Evolutionary conservation across 2,113 vertebrate species (phyloP), one percentile per base, ranked within the genome.

Genomic region (Heliornis fulica): DNA sequence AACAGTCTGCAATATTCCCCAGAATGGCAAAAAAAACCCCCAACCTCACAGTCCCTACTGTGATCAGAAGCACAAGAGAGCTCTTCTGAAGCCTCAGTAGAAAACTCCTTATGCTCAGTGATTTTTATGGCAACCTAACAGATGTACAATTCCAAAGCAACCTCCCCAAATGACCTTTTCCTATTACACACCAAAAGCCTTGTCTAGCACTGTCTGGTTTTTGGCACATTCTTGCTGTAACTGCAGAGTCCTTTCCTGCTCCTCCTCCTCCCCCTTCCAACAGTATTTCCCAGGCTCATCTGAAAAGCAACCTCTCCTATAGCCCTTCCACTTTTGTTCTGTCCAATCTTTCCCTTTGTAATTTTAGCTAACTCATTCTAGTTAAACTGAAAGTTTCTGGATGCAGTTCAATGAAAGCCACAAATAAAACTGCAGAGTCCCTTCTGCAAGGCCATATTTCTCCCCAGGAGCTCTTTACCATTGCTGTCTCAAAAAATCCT

Each of bases 81-180:
- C 65, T 94, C 43, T 63, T 66, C 87, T 72, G 89, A 87, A 84
- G 45, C 65, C 87, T 94, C 87, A 57, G 40, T 2, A 96, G 89
- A 93, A 84, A 96, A 45, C 93, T 96, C 72, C 91, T 81, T 79
- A 54, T 0, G 20, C 60, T 92, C 78, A 84, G 77, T 87, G 81
- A 87, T 96, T 95, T 94, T 89, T 82, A 94, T 93, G 91, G 93
- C 94, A 94, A 74, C 87, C 34, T 87, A 89, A 79, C 93, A 94
- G 87, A 94, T 75, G 81, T 56, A 61, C 77, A 87, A 34, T 91
- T 96, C 94, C 89, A 91, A 85, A 95, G 91, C 69, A 95, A 82
- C 93, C 29, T 41, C 89, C 96, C 93, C 91, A 93, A 91, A 95
- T 94, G 95, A 96, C 95, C 93, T 96, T 95, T 96, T 82, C 81